Percentiles rank a stretch among this genome's conserved stretches.
These are phyloP conservation scores for Holothuria scabra DNA, from an alignment of 53 echinoderm and acorn worm species.

Conservation along the genomic window DNA sequence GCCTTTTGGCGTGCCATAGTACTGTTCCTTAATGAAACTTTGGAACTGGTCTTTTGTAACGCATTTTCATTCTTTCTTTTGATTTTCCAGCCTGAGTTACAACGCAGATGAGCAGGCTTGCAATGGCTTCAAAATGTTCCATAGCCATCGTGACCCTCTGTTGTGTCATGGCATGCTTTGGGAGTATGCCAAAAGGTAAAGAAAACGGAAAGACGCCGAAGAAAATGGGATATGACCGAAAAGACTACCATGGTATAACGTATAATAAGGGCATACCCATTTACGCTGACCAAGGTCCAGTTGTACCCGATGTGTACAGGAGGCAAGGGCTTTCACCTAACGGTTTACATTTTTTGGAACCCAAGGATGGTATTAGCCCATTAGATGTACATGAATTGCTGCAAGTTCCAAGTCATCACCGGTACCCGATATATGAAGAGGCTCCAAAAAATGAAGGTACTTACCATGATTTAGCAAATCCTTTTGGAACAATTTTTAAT, in stretches of 20 bases:
- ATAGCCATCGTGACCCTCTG: too few relatives aligned
- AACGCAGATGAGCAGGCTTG: too few relatives aligned
- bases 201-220: too few relatives aligned
- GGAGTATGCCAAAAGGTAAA: too few relatives aligned
- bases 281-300: not conserved
- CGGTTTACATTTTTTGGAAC: constrained; percentile 17
- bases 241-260: constrained; percentile 20
- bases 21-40: too few relatives aligned
- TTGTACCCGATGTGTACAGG: not conserved
- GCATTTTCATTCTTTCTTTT: too few relatives aligned
- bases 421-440: constrained; percentile 40
- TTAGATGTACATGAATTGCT: not conserved
- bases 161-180: too few relatives aligned
- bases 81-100: too few relatives aligned
- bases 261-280: constrained; percentile 32
- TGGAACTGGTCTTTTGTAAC: too few relatives aligned
- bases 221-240: constrained; percentile 5
- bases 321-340: not conserved
- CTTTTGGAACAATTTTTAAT: too few relatives aligned
- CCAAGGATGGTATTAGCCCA: not conserved
- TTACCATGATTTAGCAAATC: not conserved
- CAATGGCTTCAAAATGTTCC: too few relatives aligned
- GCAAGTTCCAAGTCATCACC: constrained; percentile 17
- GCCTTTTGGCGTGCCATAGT: too few relatives aligned
- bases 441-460: constrained; percentile 23